Evolutionary conservation across 1,140 invertebrate genomes (phyloP).

Genomic region (Eriocheir sinensis): DNA sequence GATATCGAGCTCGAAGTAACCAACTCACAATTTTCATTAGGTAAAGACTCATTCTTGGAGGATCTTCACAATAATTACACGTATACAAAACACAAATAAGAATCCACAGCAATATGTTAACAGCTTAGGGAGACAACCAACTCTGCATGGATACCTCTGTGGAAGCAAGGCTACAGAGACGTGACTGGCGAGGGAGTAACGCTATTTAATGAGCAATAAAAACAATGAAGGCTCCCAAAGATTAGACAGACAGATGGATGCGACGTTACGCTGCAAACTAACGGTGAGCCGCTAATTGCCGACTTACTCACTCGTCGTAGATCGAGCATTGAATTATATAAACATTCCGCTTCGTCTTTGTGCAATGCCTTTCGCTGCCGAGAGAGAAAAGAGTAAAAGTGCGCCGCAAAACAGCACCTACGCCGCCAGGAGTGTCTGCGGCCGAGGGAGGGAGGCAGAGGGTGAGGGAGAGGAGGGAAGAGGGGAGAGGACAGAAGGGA

Average conservation of each 20-base stretch:
- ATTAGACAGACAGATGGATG: neutral
- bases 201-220: neutral
- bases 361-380: neutral
- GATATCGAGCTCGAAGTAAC: too few species aligned
- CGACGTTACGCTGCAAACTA: too few species aligned
- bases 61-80: too few species aligned
- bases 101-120: too few species aligned
- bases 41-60: too few species aligned
- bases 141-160: neutral
- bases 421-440: neutral
- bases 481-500: neutral
- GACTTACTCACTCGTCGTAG: too few species aligned
- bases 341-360: neutral
- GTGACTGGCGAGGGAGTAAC: neutral
- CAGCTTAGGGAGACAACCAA: too few species aligned
- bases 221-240: neutral
- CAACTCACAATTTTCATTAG: too few species aligned
- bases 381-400: neutral
- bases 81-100: too few species aligned
- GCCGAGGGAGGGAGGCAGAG: conserved; percentile 2
- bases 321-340: too few species aligned
- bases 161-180: neutral
- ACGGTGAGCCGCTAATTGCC: too few species aligned
- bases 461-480: neutral
- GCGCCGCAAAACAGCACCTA: neutral